Evolutionary conservation across 2,888 invertebrate genomes (phyloP).

Genomic region (Drosophila ezoana): DNA sequence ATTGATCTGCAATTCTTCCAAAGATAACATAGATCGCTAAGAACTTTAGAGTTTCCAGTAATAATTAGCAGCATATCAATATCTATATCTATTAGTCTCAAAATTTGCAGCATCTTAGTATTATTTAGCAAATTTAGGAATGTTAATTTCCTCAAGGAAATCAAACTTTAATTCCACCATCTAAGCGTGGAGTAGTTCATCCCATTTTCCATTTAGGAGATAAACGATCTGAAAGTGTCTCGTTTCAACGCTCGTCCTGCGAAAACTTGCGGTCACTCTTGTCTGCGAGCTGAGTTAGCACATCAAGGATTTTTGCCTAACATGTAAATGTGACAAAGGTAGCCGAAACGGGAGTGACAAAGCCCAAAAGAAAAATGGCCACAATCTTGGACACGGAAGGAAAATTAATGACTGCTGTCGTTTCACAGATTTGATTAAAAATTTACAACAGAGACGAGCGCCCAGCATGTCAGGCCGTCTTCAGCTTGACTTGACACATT

Average conservation of each 20-base stretch:
- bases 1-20: neutral
- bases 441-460: constrained; percentile 49
- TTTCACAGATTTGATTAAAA: constrained; percentile 63
- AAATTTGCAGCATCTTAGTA: neutral
- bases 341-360: constrained; percentile 33
- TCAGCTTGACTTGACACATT: constrained; percentile 66
- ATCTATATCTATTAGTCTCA: neutral
- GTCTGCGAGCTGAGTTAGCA: constrained; percentile 1
- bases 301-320: constrained; percentile 11
- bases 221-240: constrained; percentile 8
- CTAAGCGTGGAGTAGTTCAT: constrained; percentile 2
- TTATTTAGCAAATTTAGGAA: neutral
- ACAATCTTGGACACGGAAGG: constrained; percentile 52
- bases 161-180: constrained; percentile 1
- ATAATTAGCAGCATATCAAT: too few species aligned
- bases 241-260: constrained; percentile 5
- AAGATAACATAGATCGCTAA: too few species aligned
- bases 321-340: constrained; percentile 59
- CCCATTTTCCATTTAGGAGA: constrained; percentile 22
- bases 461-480: constrained; percentile 57
- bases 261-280: constrained; percentile 38
- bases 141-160: constrained; percentile 13
- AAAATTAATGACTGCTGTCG: constrained; percentile 62
- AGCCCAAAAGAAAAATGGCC: constrained; percentile 56
- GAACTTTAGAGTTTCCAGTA: too few species aligned